A percentile compares a stretch with the other conserved stretches of the same genome.
These are phyloP conservation scores for Rotaria magnacalcarata DNA, from an alignment of 2,888 invertebrate genomes.

Conservation along the genomic window DNA sequence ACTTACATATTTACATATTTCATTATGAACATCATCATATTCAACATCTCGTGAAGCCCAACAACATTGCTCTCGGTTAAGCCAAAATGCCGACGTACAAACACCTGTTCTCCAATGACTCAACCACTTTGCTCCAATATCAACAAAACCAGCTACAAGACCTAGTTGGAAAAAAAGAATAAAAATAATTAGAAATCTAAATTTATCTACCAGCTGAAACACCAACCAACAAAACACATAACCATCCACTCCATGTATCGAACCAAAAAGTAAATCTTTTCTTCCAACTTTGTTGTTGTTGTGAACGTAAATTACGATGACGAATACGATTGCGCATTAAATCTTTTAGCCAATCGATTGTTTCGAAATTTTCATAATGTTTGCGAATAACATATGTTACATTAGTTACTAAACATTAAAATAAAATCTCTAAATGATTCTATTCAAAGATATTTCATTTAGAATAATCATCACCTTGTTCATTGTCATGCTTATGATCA, in stretches of 20 bases:
- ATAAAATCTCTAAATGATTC: neutral
- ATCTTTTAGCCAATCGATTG: constrained; percentile 97
- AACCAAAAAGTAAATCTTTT: constrained; percentile 70
- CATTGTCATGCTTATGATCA: too few species aligned
- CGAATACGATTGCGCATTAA: constrained; percentile 93
- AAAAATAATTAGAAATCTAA: neutral
- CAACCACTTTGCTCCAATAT: constrained; percentile 83
- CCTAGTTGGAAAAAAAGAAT: neutral
- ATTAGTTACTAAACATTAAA: neutral
- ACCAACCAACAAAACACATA: constrained; percentile 92
- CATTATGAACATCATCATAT: constrained; percentile 68
- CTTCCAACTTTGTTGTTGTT: constrained; percentile 72
- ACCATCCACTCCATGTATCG: constrained; percentile 97
- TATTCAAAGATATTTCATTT: too few species aligned
- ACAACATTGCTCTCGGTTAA: constrained; percentile 89
- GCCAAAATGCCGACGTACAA: constrained; percentile 87
- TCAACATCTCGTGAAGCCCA: constrained; percentile 91
- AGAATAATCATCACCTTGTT: too few species aligned
- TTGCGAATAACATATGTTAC: neutral
- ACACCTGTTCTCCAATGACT: constrained; percentile 93
- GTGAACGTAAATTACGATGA: constrained; percentile 74
- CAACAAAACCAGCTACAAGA: constrained; percentile 86
- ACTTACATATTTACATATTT: constrained; percentile 70
- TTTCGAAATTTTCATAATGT: constrained; percentile 92
- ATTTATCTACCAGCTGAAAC: constrained; percentile 76